Conservation (phyloP, 2,797 vertebrate genomes). For the Schizothorax lantsangensis region DNA sequence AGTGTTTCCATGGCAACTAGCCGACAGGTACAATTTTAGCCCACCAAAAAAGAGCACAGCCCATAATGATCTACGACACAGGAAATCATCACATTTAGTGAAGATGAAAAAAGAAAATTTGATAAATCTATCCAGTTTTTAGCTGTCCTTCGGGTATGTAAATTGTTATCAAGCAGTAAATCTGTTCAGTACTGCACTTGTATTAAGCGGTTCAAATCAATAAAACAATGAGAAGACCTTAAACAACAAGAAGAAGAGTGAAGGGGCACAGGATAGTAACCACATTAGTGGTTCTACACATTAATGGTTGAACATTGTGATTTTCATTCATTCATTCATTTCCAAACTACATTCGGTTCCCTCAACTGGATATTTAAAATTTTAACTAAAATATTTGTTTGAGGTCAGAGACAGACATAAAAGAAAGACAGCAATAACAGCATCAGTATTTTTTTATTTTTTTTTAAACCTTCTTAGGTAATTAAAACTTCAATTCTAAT, state of each 20-base stretch:
- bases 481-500: not conserved
- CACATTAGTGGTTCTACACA: not conserved
- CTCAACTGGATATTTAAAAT: not conserved
- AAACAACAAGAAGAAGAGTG: constrained; percentile 36
- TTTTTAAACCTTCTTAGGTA: not conserved
- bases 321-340: not conserved
- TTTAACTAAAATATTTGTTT: not conserved
- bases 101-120: constrained; percentile 12
- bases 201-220: constrained; percentile 17
- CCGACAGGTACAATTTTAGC: constrained; percentile 57
- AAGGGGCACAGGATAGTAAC: constrained; percentile 6
- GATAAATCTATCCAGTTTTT: not conserved
- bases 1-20: constrained; percentile 62
- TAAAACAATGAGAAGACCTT: constrained; percentile 35
- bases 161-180: not conserved
- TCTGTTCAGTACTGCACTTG: not conserved
- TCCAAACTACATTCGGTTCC: not conserved
- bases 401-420: not conserved
- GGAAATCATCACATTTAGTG: constrained; percentile 19
- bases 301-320: not conserved
- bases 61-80: constrained; percentile 20
- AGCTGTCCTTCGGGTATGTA: not conserved
- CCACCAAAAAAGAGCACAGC: constrained; percentile 39
- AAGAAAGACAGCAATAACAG: not conserved
- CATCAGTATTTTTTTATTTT: not conserved